These are phyloP conservation scores for Mus spretus DNA, from an alignment of 2,797 vertebrate species.

Conservation along the genomic window DNA sequence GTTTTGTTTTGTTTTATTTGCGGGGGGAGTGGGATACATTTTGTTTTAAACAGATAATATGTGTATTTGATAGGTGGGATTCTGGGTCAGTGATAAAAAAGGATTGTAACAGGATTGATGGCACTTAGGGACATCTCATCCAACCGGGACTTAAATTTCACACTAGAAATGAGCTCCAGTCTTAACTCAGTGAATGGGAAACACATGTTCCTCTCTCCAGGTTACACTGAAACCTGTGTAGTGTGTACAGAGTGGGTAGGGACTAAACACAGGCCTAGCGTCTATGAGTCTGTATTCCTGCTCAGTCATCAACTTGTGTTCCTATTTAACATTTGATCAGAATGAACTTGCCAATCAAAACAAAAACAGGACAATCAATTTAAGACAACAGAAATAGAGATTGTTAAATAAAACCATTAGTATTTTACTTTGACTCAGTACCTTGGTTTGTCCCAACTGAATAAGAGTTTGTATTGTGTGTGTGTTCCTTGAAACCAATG, in stretches of 20 bases:
- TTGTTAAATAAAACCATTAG: constrained; percentile 79
- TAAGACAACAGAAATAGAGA: constrained; percentile 65
- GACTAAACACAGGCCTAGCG: not conserved
- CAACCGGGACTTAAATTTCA: constrained; percentile 58
- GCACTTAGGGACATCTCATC: constrained; percentile 52
- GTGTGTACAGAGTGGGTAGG: constrained; percentile 17
- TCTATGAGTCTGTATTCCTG: constrained; percentile 30
- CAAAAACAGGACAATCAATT: constrained; percentile 73
- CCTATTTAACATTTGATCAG: constrained; percentile 67
- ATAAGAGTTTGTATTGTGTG: constrained; percentile 51
- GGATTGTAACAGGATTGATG: constrained; percentile 66
- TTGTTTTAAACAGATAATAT: constrained; percentile 46
- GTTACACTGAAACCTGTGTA: not conserved
- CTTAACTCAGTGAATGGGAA: constrained; percentile 29
- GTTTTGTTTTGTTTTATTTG: not conserved
- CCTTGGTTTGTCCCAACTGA: constrained; percentile 71
- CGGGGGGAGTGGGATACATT: not conserved
- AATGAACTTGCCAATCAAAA: constrained; percentile 56
- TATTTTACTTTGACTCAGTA: constrained; percentile 73
- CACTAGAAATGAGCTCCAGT: constrained; percentile 59
- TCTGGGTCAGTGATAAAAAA: constrained; percentile 33
- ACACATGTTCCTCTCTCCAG: constrained; percentile 65
- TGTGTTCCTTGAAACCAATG: constrained; percentile 49
- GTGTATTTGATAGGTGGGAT: constrained; percentile 34
- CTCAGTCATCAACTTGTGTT: constrained; percentile 49